Base-by-base conservation (phyloP, 1,140 invertebrate species). In the Panulirus ornatus region DNA sequence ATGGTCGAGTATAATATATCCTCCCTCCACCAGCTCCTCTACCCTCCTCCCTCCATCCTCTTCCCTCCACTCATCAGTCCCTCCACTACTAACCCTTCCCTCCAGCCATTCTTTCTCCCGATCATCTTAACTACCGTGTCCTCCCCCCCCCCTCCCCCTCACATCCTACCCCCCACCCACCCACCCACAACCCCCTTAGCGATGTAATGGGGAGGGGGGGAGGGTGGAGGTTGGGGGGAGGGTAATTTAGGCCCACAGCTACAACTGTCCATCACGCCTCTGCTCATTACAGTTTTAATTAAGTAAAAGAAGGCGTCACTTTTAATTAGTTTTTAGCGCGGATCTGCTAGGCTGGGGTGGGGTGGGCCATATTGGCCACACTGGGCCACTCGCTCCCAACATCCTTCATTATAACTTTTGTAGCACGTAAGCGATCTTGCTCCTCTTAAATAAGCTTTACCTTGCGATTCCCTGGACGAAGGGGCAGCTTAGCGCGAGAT, bases 291-390 rank as follows among this genome's bases (percentile, higher is more conserved):
- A 40, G 40, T 44, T 78, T 78, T 78, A 78, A 78, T 78, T 78
- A 78, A 78, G 75, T 78, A 78, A 44, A 78, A 78, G 75, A 78
- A 78, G 75, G 75, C 75, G 75, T 78, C 75, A 78, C 27, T 78
- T 78, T 78, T 78, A 78, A 78, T 78, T 78, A 78, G 40, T 44
- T 78, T 78, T 78, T 44, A 78, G 75, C 75, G 22, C n/a, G 75
- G 75, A 44, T 78, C 14, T 9, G 40, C 6, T 3, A 47, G 44
- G 44, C 5, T 11, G 44, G 14, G 44, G 44, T 47, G 44, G 44
- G 44, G 44, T 47, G 30, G 30, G 40, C 19, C 38, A 78, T 78
- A 78, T 78, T 78, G 75, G 40, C 75, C 8, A 34, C 75, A n/a
- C 36, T 75, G 34, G 1, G 44, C 75, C 36, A 5, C 40, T 14